Evolutionary conservation across 64 coral and sea anemone genomes (phyloP).

Genomic region (Montipora foliosa): DNA sequence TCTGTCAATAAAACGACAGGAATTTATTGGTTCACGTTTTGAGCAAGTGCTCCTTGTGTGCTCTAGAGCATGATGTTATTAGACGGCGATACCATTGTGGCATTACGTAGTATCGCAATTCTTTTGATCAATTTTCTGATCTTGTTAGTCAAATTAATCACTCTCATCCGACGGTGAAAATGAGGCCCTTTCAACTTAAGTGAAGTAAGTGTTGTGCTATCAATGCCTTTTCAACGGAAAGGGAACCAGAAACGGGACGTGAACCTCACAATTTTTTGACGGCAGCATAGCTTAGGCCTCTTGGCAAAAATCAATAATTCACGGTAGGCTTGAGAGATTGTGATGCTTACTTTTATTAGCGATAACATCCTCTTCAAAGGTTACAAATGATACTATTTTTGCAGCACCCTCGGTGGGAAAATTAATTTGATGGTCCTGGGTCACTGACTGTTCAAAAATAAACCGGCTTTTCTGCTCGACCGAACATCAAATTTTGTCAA

Average conservation of each 20-base stretch:
- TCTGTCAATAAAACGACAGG: slow-evolving; percentile 21
- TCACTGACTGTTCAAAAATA: neutral
- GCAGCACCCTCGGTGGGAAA: slow-evolving; percentile 2
- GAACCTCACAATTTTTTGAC: neutral
- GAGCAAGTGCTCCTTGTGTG: slow-evolving; percentile 34
- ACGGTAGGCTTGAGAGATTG: neutral
- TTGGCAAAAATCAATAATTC: neutral
- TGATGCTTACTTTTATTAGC: neutral
- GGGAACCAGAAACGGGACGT: neutral
- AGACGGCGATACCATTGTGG: neutral
- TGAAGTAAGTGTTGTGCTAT: neutral
- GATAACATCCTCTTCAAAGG: slow-evolving; percentile 3
- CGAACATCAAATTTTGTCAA: slow-evolving; percentile 1
- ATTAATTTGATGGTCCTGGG: slow-evolving; percentile 30
- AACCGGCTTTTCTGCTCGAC: neutral
- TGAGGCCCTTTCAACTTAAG: neutral
- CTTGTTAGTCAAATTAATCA: neutral
- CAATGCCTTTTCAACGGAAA: neutral
- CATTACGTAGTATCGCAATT: neutral
- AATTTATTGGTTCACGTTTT: slow-evolving; percentile 49
- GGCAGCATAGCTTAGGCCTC: no score
- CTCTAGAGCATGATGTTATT: neutral
- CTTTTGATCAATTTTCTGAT: neutral
- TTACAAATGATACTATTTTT: slow-evolving; percentile 22
- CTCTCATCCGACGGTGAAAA: neutral